These are phyloP conservation scores for Corapipo altera DNA, from an alignment of 2,113 vertebrate genomes.

Conservation along the genomic window DNA sequence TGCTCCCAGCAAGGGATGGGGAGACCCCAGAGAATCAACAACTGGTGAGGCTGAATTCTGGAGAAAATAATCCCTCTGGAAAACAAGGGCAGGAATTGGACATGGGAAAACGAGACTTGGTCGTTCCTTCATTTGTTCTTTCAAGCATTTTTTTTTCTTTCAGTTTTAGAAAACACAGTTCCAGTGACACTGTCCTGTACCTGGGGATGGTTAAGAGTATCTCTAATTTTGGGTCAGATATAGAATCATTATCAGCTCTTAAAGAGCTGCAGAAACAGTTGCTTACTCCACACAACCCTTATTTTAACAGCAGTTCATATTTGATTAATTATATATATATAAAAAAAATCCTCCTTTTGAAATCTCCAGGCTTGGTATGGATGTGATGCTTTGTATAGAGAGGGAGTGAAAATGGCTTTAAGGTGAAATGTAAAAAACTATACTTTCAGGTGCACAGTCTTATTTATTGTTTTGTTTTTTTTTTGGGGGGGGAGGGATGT, in stretches of 20 bases:
- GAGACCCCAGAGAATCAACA: neutral
- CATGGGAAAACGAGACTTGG: neutral
- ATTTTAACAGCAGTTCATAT: neutral
- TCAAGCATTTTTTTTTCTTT: neutral
- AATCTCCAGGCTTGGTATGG: neutral
- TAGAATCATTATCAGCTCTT: neutral
- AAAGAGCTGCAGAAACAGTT: neutral
- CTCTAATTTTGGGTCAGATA: neutral
- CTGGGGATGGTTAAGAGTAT: neutral
- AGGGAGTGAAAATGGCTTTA: neutral
- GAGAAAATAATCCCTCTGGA: neutral
- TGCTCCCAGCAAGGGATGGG: neutral
- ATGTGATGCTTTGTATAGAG: neutral
- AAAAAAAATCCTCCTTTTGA: neutral
- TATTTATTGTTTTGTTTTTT: neutral
- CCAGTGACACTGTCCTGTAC: neutral
- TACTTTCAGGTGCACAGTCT: neutral
- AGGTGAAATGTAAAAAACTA: neutral
- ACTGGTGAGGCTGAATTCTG: constrained; percentile 40
- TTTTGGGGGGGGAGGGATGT: neutral
- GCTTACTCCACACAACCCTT: neutral
- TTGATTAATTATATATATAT: neutral
- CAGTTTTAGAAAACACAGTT: neutral
- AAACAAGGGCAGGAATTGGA: neutral
- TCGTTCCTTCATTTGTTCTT: neutral